Evolutionary conservation across 2,113 vertebrate species (phyloP).

Genomic region (Psammodynastes pulverulentus): DNA sequence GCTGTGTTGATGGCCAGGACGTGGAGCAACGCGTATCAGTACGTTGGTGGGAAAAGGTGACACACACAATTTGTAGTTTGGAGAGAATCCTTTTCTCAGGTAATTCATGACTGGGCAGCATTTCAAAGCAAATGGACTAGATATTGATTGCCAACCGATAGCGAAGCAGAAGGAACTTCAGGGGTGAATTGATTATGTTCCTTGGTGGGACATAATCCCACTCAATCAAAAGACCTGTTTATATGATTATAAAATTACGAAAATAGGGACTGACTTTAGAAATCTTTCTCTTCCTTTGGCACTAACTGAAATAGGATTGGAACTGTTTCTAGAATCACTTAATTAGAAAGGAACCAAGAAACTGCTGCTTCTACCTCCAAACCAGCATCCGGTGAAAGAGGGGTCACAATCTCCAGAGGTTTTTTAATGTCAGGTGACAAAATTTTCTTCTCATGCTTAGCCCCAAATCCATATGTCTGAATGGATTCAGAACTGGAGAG

Average conservation of each 20-base stretch:
- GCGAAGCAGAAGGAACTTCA: conserved; percentile 19
- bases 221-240: background rate
- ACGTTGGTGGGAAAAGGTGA: background rate
- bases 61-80: background rate
- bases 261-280: background rate
- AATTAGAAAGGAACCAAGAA: background rate
- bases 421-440: background rate
- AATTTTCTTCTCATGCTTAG: background rate
- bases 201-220: background rate
- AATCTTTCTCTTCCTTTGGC: background rate
- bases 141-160: conserved; percentile 34
- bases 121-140: conserved; percentile 34
- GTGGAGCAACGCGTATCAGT: no score
- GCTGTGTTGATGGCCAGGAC: no score
- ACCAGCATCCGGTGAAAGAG: background rate
- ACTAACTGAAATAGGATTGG: no score
- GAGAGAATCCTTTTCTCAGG: background rate
- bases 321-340: background rate
- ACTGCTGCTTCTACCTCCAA: no score
- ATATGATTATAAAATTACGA: background rate
- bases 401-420: background rate
- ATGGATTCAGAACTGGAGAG: background rate
- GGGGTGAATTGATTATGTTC: background rate
- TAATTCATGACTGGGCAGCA: conserved; percentile 19
- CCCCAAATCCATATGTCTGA: background rate